These are phyloP conservation scores for Candoia aspera DNA, from an alignment of 2,113 vertebrate genomes.

Conservation along the genomic window DNA sequence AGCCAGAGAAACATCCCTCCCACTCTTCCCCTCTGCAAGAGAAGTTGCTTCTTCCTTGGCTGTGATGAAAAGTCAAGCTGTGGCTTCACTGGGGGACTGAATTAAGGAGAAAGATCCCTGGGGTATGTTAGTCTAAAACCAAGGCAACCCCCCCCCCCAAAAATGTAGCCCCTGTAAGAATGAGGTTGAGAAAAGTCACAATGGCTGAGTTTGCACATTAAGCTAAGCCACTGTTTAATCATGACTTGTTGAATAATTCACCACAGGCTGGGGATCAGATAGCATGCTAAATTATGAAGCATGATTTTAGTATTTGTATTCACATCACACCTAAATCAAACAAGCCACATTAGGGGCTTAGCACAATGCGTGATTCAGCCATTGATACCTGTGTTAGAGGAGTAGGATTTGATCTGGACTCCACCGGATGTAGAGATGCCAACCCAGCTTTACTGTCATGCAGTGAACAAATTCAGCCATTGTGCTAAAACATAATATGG, in stretches of 20 bases:
- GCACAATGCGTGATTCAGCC: background rate
- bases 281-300: background rate
- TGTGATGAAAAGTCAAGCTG: conserved; percentile 43
- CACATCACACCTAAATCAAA: background rate
- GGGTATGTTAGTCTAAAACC: background rate
- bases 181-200: background rate
- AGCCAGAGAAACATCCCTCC: background rate
- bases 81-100: conserved; percentile 34
- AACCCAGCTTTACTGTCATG: background rate
- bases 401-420: no score
- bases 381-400: background rate
- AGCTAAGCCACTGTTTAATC: background rate
- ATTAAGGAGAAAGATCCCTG: no score
- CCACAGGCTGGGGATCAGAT: background rate
- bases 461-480: background rate
- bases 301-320: background rate
- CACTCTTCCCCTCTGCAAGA: background rate
- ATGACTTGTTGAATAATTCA: background rate
- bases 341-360: background rate
- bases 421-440: background rate
- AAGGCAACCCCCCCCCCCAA: background rate
- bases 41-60: conserved; percentile 27
- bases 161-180: background rate
- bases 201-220: background rate
- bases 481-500: background rate